A percentile compares a stretch with the other conserved stretches of the same genome.
Evolutionary conservation across 2,113 vertebrate genomes (phyloP).

Genomic region (Dendropsophus ebraccatus): DNA sequence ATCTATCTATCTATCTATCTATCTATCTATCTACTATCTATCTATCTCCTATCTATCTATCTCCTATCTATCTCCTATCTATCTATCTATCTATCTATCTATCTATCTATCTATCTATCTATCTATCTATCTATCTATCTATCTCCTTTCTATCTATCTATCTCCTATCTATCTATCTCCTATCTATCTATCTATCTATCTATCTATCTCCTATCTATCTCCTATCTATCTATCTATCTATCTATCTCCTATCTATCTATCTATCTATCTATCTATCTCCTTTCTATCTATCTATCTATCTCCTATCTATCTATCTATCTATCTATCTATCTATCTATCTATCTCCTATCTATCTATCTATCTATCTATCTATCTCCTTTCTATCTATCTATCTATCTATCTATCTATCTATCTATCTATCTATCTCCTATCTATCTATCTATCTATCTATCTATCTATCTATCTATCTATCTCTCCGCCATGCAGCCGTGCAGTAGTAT

Average conservation of each 20-base stretch:
- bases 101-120: too few species aligned
- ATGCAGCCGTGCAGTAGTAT: background rate
- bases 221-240: too few species aligned
- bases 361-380: too few species aligned
- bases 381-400: too few species aligned
- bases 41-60: too few species aligned
- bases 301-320: background rate
- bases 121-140: too few species aligned
- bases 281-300: constrained; percentile 4
- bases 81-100: too few species aligned
- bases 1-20: too few species aligned
- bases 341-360: background rate
- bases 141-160: background rate
- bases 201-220: background rate
- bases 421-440: background rate
- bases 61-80: too few species aligned
- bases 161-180: background rate
- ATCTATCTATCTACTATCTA: background rate
- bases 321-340: background rate
- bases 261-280: constrained; percentile 11
- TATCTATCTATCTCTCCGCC: background rate
- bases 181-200: background rate
- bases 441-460: background rate
- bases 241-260: background rate
- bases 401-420: background rate